Conservation (phyloP, 2,113 vertebrate species). For the Actenoides lindsayi region DNA sequence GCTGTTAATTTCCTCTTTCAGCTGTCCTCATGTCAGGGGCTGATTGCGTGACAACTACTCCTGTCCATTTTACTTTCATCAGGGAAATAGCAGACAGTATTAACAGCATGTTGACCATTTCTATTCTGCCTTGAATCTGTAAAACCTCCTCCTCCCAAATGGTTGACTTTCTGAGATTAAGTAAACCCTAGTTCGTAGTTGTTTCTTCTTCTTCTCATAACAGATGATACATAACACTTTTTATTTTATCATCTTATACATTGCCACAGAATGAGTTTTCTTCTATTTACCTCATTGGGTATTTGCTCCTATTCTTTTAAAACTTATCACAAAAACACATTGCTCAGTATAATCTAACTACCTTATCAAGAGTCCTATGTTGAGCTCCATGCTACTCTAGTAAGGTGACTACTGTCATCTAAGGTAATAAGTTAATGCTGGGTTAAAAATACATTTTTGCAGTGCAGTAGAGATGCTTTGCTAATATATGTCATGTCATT, state of each 20-base stretch:
- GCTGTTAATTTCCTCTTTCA: neutral
- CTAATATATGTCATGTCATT: neutral
- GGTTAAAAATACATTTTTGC: constrained; percentile 21
- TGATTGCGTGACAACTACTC: neutral
- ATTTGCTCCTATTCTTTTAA: neutral
- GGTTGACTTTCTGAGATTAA: neutral
- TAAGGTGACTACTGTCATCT: neutral
- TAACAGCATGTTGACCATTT: neutral
- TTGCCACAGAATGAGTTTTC: neutral
- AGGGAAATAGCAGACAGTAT: neutral
- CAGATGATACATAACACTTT: neutral
- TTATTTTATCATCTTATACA: neutral
- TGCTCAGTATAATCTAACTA: constrained; percentile 31
- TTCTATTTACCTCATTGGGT: neutral
- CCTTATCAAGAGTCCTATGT: neutral
- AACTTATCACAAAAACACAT: neutral
- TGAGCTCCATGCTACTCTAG: neutral
- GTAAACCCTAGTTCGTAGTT: neutral
- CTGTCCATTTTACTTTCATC: neutral
- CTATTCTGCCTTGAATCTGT: neutral
- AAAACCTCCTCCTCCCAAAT: neutral
- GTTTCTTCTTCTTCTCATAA: neutral
- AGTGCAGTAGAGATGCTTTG: neutral
- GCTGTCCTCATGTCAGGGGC: neutral
- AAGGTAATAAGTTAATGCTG: constrained; percentile 29